Base-by-base conservation (phyloP, 2,797 vertebrate species). In the Hydrophis major region DNA sequence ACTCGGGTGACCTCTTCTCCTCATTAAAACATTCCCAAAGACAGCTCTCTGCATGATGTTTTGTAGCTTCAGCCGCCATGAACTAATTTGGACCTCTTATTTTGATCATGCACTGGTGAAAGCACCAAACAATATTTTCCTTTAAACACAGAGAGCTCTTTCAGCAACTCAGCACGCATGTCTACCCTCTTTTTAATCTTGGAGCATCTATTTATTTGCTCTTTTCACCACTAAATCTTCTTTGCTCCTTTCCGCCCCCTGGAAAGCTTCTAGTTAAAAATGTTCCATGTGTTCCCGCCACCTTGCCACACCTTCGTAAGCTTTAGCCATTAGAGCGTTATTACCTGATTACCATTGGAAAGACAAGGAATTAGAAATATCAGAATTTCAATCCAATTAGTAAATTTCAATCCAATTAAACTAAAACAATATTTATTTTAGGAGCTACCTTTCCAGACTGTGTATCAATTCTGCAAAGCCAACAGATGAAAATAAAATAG, bases 1-100 rank as follows among this genome's bases (percentile, higher is more conserved):
- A 97, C 97, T 98, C 98, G 97, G 97, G 98, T 98, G 98, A 98
- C 98, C 98, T 98, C 97, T 98, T 97, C 98, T 98, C 98, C 99
- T 99, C 99, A 99, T 99, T 99, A 99, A 99, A 99, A 99, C 98
- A 98, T 98, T 99, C 98, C 98, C 98, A 98, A 98, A 98, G 98
- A 98, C 98, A 97, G 97, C 97, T 98, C 98, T 98, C 98, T 98
- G 98, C 98, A 98, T 98, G 98, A 97, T 98, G 98, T 98, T 98
- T 98, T 98, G 98, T 98, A 98, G 98, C 98, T 98, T 98, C 98
- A 97, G 98, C 98, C 98, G 98, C 98, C 98, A 98, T 98, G 98
- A 98, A 98, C 98, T 98, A 98, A 98, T 98, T 98, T 98, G 98
- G 97, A 97, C 97, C 97, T 98, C 98, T 98, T 98, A 98, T 98